Evolutionary conservation across 2,797 vertebrate species (phyloP), one percentile per base, ranked within the genome.

Genomic region (Oreortyx pictus): DNA sequence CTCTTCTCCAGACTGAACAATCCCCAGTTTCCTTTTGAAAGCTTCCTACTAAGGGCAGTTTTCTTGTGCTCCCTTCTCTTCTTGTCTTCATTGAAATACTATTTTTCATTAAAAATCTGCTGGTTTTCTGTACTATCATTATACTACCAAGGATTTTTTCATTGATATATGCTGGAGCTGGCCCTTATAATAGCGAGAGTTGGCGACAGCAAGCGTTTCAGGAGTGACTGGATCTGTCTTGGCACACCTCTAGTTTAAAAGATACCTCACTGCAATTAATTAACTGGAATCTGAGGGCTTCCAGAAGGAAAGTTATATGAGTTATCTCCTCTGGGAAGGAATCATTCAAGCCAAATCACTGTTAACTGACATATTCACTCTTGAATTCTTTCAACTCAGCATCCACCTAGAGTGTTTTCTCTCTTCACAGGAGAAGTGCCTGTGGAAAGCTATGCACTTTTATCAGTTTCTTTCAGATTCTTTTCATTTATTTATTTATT

Each of bases 301-400:
- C 94, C 85, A 96, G 87, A 95, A 95, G 82, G 87, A 93, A 95
- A 94, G 82, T 96, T 95, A 89, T 91, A 88, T 93, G 85, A 96
- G 89, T 88, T 94, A 66, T 49, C 37, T 81, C 94, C 95, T 96
- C 85, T 95, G 95, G 94, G 95, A 95, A 84, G 65, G 61, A 78
- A 93, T 95, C 89, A 88, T 77, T 95, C 93, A 95, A 95, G 87
- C 77, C 92, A 95, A 96, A 95, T 87, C 4, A 0, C 77, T 94
- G 74, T 71, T 92, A 95, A 95, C 92, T 94, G 87, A 91, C 93
- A 95, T 72, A 76, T 50, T 91, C 93, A 62, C 56, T 95, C 64
- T 17, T 86, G 47, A 95, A 84, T 89, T 92, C 94, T 95, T 96
- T 96, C 87, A 96, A 92, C 94, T 93, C 92, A 91, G 93, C 89